Percentiles rank a stretch among this genome's conserved stretches.
These are phyloP conservation scores for Eupithecia abbreviata DNA, from an alignment of 2,888 invertebrate species.

Conservation along the genomic window DNA sequence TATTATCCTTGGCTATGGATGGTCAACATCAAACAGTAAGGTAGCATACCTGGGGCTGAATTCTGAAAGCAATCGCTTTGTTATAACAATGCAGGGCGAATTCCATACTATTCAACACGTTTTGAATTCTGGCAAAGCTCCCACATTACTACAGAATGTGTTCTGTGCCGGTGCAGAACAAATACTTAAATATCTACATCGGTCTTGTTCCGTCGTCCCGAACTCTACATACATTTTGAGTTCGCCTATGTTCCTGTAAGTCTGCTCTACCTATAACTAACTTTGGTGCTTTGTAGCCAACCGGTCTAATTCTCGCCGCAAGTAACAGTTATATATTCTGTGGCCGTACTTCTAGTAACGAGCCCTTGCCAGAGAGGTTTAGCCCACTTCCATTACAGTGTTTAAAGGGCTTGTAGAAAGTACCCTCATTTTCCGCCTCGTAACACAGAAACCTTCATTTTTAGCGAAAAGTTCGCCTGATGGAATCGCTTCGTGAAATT, in stretches of 20 bases:
- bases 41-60: no score
- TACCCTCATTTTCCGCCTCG: slow-evolving; percentile 37
- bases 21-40: no score
- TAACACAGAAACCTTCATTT: slow-evolving; percentile 34
- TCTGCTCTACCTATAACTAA: background rate
- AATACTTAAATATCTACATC: background rate
- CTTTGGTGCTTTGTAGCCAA: background rate
- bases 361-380: slow-evolving; percentile 36
- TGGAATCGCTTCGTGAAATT: slow-evolving; percentile 9
- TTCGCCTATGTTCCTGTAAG: background rate
- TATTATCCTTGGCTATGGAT: no score
- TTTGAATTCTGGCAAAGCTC: background rate
- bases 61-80: no score
- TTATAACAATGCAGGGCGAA: no score
- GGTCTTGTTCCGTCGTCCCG: background rate
- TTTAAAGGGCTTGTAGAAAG: slow-evolving; percentile 37
- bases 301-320: slow-evolving; percentile 18
- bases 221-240: background rate
- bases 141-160: background rate
- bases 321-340: slow-evolving; percentile 25
- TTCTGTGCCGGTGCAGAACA: background rate
- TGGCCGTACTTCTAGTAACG: slow-evolving; percentile 38
- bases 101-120: background rate
- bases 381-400: slow-evolving; percentile 39
- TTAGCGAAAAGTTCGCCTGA: slow-evolving; percentile 21